Evolutionary conservation across 2,888 invertebrate species (phyloP).

Genomic region (Ctena decussata): DNA sequence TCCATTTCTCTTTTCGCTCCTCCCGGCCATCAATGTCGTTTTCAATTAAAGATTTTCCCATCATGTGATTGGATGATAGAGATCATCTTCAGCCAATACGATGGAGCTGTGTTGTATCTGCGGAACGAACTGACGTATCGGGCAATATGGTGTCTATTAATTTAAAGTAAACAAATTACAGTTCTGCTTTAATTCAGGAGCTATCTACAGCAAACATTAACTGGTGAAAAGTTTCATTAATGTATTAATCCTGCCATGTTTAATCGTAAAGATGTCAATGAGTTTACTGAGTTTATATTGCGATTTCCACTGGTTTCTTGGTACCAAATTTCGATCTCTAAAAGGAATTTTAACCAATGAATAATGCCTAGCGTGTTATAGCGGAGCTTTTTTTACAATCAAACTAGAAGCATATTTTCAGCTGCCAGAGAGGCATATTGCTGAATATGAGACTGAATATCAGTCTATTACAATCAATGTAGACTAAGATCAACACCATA

Average conservation of each 20-base stretch:
- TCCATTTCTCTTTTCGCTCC: constrained; percentile 42
- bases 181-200: background rate
- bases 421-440: no score
- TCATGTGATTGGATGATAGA: background rate
- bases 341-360: no score
- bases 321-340: background rate
- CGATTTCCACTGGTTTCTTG: background rate
- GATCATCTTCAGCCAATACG: background rate
- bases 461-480: no score
- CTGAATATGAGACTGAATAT: no score
- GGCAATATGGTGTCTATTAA: constrained; percentile 12
- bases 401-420: no score
- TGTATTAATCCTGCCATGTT: constrained; percentile 4
- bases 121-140: background rate
- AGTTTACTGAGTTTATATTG: background rate
- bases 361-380: no score
- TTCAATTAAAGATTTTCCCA: constrained; percentile 39
- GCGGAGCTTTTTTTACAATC: no score
- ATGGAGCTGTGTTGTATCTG: background rate
- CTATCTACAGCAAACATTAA: background rate
- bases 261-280: background rate
- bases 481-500: no score
- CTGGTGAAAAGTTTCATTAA: constrained; percentile 5
- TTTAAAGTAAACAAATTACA: constrained; percentile 7
- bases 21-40: constrained; percentile 55